These are phyloP conservation scores for Mesembrinibis cayennensis DNA, from an alignment of 2,113 vertebrate genomes.

Conservation along the genomic window DNA sequence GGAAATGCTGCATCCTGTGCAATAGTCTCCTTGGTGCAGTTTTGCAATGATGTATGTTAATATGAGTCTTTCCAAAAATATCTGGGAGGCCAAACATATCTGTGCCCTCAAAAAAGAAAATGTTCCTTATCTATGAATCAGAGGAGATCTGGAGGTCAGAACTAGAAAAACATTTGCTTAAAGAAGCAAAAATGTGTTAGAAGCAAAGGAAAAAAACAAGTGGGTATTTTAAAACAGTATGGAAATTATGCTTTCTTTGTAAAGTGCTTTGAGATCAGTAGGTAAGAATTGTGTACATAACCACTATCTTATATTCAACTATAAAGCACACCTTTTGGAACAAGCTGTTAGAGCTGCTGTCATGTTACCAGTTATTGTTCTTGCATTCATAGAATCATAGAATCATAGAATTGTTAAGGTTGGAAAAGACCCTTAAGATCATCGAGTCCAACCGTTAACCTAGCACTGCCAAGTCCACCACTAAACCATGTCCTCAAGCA, in stretches of 20 bases:
- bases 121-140: neutral
- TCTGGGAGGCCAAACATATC: neutral
- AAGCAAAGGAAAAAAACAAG: neutral
- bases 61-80: neutral
- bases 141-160: neutral
- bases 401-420: too few relatives aligned
- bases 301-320: neutral
- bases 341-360: neutral
- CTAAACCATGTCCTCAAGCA: too few relatives aligned
- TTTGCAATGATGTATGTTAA: neutral
- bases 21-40: neutral
- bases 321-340: neutral
- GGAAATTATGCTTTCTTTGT: neutral
- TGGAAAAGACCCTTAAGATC: too few relatives aligned
- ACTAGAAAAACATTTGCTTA: neutral
- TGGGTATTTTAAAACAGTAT: neutral
- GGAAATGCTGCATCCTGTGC: neutral
- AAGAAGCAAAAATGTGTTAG: neutral
- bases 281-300: neutral
- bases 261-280: neutral
- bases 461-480: too few relatives aligned
- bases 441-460: too few relatives aligned
- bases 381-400: neutral
- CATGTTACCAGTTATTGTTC: neutral
- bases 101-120: neutral